Conservation (phyloP, 1,140 invertebrate genomes). For the Chionoecetes opilio region DNA sequence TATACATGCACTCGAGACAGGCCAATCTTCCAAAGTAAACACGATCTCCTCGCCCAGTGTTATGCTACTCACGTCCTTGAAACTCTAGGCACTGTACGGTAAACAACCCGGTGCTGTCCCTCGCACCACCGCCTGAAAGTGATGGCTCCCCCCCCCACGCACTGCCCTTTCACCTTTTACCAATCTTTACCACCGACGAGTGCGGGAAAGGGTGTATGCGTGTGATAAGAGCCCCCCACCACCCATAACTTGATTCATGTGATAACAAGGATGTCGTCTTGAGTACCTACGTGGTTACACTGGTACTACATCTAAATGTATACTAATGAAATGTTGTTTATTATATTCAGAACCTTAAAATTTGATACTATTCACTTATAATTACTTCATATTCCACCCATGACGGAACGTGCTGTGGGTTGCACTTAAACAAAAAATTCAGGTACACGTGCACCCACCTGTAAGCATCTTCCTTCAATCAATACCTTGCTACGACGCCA, state of each 20-base stretch:
- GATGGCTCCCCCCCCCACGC: not conserved
- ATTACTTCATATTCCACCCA: too few species aligned
- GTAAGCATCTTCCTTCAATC: not conserved
- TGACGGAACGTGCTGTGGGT: not conserved
- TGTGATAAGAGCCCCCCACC: too few species aligned
- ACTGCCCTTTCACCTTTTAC: not conserved
- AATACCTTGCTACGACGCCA: not conserved
- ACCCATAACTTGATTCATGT: not conserved
- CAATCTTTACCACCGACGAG: too few species aligned
- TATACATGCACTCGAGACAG: not conserved
- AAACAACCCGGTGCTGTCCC: not conserved
- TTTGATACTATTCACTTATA: too few species aligned
- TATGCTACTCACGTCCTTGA: not conserved
- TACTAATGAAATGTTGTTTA: too few species aligned
- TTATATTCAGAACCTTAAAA: too few species aligned
- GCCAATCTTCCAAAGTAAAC: conserved; percentile 7
- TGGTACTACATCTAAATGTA: too few species aligned
- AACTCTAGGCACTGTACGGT: not conserved
- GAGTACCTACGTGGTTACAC: too few species aligned
- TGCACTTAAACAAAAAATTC: not conserved
- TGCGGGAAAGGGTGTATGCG: not conserved
- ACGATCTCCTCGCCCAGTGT: not conserved
- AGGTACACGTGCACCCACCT: conserved; percentile 14
- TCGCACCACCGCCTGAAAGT: not conserved
- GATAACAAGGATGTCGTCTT: too few species aligned